Evolutionary conservation across 2,888 invertebrate species (phyloP).

Genomic region (Gandaritis pyraliata): DNA sequence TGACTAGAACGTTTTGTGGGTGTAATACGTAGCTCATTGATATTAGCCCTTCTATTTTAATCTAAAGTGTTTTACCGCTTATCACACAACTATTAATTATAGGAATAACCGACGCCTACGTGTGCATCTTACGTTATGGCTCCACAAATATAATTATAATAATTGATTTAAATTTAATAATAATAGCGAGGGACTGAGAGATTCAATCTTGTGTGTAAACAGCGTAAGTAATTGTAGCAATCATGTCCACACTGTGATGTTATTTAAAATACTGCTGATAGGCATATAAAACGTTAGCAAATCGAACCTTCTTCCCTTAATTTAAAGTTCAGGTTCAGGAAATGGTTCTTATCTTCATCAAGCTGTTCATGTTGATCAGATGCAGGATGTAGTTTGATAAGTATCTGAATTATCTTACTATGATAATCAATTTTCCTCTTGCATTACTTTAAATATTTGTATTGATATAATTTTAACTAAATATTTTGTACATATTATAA

Average conservation of each 20-base stretch:
- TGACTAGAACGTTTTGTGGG: slow-evolving; percentile 43
- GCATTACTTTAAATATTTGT: not conserved
- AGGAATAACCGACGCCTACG: slow-evolving; percentile 70
- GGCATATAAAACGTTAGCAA: slow-evolving; percentile 9
- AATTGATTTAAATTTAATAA: slow-evolving; percentile 82
- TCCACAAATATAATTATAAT: slow-evolving; percentile 75
- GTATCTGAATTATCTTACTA: slow-evolving; percentile 31
- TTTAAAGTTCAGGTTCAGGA: not conserved
- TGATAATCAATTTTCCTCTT: slow-evolving; percentile 10
- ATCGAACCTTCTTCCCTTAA: slow-evolving; percentile 14
- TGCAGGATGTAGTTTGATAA: slow-evolving; percentile 30
- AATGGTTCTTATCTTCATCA: slow-evolving; percentile 2
- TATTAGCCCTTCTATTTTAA: slow-evolving; percentile 71
- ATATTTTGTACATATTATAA: no score
- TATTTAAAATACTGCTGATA: slow-evolving; percentile 22
- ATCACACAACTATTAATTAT: slow-evolving; percentile 77
- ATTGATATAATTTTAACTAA: no score
- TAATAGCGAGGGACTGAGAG: slow-evolving; percentile 63
- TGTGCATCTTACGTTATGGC: slow-evolving; percentile 46
- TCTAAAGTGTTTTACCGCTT: slow-evolving; percentile 78
- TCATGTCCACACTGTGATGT: slow-evolving; percentile 39
- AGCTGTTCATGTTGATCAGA: slow-evolving; percentile 8
- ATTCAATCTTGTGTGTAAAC: slow-evolving; percentile 67
- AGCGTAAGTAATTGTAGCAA: slow-evolving; percentile 61
- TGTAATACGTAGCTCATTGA: slow-evolving; percentile 55